Evolutionary conservation across 35 echinoderm and acorn worm genomes (phyloP).

Genomic region (Lytechinus pictus): DNA sequence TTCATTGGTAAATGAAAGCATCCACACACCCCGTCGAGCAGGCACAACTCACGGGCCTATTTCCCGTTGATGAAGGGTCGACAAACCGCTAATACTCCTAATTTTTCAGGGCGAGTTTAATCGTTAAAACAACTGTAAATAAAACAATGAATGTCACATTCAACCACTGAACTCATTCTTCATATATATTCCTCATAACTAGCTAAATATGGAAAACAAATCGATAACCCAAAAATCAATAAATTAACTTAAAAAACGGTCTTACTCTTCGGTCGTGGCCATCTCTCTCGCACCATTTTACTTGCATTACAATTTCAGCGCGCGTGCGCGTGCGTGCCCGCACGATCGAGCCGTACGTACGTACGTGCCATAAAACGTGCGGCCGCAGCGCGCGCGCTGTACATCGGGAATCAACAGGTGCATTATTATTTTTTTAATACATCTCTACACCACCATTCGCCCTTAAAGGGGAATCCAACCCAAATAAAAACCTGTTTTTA

Average conservation of each 20-base stretch:
- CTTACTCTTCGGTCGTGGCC: constrained; percentile 26
- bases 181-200: neutral
- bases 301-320: neutral
- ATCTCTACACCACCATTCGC: too few relatives aligned
- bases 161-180: neutral
- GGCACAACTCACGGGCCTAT: neutral
- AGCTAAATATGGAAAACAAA: neutral
- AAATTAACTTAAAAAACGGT: neutral
- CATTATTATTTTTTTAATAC: too few relatives aligned
- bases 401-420: too few relatives aligned
- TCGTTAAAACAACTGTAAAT: neutral
- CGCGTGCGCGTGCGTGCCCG: too few relatives aligned
- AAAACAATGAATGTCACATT: neutral
- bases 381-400: too few relatives aligned
- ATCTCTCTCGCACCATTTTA: neutral
- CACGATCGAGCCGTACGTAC: neutral
- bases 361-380: neutral
- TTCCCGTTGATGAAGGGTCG: neutral
- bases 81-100: neutral
- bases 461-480: too few relatives aligned
- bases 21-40: neutral
- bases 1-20: neutral
- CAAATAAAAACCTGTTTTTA: too few relatives aligned
- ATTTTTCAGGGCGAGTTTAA: neutral
- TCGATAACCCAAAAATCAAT: constrained; percentile 13